Base-by-base conservation (phyloP, 2,797 vertebrate genomes). In the Micromesistius poutassou region DNA sequence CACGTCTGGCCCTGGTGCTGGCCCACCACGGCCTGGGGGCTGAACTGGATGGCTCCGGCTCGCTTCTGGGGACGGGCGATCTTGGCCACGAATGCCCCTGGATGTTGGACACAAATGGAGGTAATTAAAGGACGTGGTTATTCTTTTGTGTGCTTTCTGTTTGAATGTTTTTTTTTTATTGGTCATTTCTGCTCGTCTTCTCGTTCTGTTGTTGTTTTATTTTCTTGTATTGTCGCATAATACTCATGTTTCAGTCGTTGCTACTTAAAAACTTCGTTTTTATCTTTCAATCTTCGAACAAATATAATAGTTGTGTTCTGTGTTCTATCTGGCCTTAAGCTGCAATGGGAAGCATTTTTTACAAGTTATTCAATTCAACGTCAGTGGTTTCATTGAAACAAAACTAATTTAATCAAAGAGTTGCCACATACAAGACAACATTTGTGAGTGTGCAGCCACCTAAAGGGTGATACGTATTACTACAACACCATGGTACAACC, bases 71-170 rank as follows among this genome's bases (percentile, higher is more conserved):
- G 96, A 28, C 97, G 95, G 0, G 97, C 96, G 0, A 99, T 98
- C 93, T 99, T 99, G 73, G 98, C 98, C 91, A 99, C 97, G 0
- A 99, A 98, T 75, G 97, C 98, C 94, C 98, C 98, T 99, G 91
- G 35, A 83, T 13, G 22, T 75, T 12, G 75, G 38, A 83, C 33
- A 86, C 2, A 81, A 81, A 62, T 1, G 79, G 1, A 79, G 1
- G 38, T 62, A 1, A 79, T 19, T 16, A 4, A 68, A 68, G 62
- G 7, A 68, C 9, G 13, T 62, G n/a, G 62, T 68, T 68, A 68
- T 68, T 68, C 7, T 68, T 28, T 68, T 68, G 25, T 68, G 62
- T 3, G 8, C n/a, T 30, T 25, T 25, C 28, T 68, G 62, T 25
- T 28, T 12, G 25, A 28, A 7, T 28, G 62, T 68, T 62, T 55